Evolutionary conservation across 1,140 invertebrate genomes (phyloP).

Genomic region (Lepidurus arcticus): DNA sequence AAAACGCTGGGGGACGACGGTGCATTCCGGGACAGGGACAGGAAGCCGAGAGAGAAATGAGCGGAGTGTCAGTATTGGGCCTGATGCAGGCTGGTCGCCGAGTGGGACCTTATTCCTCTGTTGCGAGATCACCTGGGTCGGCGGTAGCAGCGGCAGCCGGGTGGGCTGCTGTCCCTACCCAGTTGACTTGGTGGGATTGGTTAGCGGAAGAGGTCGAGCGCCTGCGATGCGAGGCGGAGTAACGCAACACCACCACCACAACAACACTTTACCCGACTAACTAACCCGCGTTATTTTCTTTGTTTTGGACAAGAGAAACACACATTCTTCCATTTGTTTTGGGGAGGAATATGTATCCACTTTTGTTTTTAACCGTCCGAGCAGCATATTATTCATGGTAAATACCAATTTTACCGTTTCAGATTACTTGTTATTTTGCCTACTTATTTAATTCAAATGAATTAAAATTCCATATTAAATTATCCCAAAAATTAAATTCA

Average conservation of each 20-base stretch:
- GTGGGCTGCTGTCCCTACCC: not conserved
- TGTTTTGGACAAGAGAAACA: too few relatives aligned
- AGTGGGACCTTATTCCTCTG: not conserved
- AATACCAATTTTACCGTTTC: not conserved
- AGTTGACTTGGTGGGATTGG: not conserved
- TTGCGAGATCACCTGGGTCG: not conserved
- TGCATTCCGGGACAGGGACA: constrained; percentile 13
- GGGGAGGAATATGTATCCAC: not conserved
- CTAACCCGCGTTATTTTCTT: not conserved
- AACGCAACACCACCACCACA: not conserved
- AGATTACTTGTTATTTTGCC: not conserved
- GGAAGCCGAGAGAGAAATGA: not conserved
- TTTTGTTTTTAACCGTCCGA: not conserved
- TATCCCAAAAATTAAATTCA: too few relatives aligned
- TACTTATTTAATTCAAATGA: too few relatives aligned
- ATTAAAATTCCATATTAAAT: too few relatives aligned
- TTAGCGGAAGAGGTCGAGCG: constrained; percentile 7
- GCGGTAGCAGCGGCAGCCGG: not conserved
- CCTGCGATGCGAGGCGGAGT: not conserved
- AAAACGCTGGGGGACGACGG: not conserved
- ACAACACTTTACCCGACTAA: not conserved
- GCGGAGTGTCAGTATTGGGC: constrained; percentile 20
- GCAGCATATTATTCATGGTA: not conserved
- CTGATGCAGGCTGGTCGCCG: constrained; percentile 16
- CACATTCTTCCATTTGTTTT: not conserved